Evolutionary conservation across 2,888 invertebrate species (phyloP).

Genomic region (Euplexia lucipara): DNA sequence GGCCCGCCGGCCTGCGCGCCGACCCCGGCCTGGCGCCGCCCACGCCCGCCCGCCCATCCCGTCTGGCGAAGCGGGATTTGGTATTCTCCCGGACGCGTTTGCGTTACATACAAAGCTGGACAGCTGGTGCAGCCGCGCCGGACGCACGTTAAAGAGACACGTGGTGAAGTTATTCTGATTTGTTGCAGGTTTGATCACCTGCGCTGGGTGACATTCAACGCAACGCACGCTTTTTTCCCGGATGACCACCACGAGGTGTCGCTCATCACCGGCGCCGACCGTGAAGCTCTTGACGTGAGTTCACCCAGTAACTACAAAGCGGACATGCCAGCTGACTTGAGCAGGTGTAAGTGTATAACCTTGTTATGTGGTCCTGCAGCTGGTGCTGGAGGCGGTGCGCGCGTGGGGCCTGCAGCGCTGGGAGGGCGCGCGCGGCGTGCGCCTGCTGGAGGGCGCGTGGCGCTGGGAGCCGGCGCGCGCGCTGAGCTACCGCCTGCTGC

Average conservation of each 20-base stretch:
- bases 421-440: slow-evolving; percentile 55
- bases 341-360: too few species aligned
- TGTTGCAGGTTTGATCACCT: slow-evolving; percentile 93
- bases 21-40: slow-evolving; percentile 83
- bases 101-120: too few species aligned
- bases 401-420: slow-evolving; percentile 74
- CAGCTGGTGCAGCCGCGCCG: too few species aligned
- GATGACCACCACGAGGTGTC: slow-evolving; percentile 94
- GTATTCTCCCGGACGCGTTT: too few species aligned
- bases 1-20: too few species aligned
- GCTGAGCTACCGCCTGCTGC: slow-evolving; percentile 50
- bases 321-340: too few species aligned
- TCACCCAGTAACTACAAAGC: background rate
- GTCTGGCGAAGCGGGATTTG: too few species aligned
- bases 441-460: slow-evolving; percentile 79
- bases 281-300: slow-evolving; percentile 92
- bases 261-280: slow-evolving; percentile 92
- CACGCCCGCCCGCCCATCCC: too few species aligned
- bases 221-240: slow-evolving; percentile 95
- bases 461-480: slow-evolving; percentile 78
- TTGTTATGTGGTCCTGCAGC: slow-evolving; percentile 59
- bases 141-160: too few species aligned
- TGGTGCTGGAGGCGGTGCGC: slow-evolving; percentile 69
- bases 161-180: too few species aligned
- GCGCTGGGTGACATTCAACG: slow-evolving; percentile 96